Conservation (phyloP, 1,140 invertebrate species). For the Anastrepha obliqua region DNA sequence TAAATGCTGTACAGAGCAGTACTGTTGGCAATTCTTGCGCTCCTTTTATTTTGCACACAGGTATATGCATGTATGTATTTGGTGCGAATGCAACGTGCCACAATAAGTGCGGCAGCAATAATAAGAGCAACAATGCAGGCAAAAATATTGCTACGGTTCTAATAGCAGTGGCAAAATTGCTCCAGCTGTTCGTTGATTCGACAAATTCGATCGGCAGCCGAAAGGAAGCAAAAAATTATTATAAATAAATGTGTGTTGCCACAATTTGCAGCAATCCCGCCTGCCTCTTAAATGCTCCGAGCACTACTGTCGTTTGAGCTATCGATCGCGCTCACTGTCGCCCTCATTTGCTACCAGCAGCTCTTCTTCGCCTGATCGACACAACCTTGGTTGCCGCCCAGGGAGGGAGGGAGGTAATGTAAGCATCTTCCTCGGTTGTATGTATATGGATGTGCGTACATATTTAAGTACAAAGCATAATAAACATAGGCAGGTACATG, state of each 20-base stretch:
- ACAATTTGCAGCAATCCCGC: conserved; percentile 15
- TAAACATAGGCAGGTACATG: conserved; percentile 9
- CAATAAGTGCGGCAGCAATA: background rate
- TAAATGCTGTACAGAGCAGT: too few species aligned
- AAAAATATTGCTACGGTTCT: background rate
- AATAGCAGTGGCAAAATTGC: background rate
- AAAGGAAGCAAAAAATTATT: background rate
- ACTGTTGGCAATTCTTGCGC: too few species aligned
- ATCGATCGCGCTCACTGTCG: conserved; percentile 7
- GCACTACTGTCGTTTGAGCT: conserved; percentile 6
- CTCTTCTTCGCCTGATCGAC: background rate
- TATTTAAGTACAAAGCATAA: background rate
- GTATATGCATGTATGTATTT: too few species aligned
- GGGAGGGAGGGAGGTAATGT: background rate
- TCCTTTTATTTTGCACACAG: too few species aligned
- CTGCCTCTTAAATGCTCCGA: background rate
- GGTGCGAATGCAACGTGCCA: too few species aligned
- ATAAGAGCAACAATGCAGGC: background rate
- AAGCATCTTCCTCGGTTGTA: too few species aligned
- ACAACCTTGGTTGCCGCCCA: background rate
- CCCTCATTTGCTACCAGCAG: conserved; percentile 11
- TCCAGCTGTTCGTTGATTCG: background rate
- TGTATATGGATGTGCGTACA: background rate
- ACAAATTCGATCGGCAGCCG: background rate
- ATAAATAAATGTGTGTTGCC: background rate